Conservation (phyloP, 2,888 invertebrate genomes). For the Trichacis sp. region DNA sequence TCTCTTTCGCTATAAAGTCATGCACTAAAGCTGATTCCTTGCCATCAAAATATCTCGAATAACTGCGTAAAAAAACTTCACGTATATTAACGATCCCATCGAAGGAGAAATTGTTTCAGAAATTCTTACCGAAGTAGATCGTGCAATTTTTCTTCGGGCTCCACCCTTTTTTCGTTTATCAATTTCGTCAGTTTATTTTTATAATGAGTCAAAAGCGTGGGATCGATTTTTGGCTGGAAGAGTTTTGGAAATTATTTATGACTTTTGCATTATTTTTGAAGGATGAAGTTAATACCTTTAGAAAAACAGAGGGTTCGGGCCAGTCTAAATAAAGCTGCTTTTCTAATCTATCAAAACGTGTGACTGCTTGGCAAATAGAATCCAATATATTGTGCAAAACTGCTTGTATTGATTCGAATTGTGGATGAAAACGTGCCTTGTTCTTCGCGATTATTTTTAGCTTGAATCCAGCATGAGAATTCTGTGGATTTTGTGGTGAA, state of each 20-base stretch:
- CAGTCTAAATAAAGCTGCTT: conserved; percentile 81
- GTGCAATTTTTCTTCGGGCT: conserved; percentile 78
- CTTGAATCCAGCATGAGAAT: conserved; percentile 71
- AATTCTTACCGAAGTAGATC: conserved; percentile 71
- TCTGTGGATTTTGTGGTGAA: conserved; percentile 3
- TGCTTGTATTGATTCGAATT: conserved; percentile 80
- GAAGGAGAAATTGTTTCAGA: conserved; percentile 5
- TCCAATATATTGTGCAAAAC: conserved; percentile 81
- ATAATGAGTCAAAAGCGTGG: conserved; percentile 61
- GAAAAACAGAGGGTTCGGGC: conserved; percentile 44
- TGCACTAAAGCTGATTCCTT: conserved; percentile 68
- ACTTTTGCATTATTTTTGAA: neutral
- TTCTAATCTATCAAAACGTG: conserved; percentile 83
- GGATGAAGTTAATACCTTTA: conserved; percentile 49
- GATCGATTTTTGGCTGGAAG: conserved; percentile 42
- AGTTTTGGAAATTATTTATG: neutral
- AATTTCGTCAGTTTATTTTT: conserved; percentile 76
- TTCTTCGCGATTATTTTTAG: conserved; percentile 74
- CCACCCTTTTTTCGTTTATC: conserved; percentile 78
- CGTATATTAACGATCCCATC: neutral
- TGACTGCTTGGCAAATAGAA: conserved; percentile 79
- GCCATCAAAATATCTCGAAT: conserved; percentile 54
- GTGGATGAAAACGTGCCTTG: too few relatives aligned
- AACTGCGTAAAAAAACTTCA: conserved; percentile 46
- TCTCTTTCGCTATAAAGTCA: conserved; percentile 76